A percentile compares a stretch with the other conserved stretches of the same genome.
Evolutionary conservation across 30 jellyfish, hydroid and myxozoan species (phyloP).

Genomic region (Hydra vulgaris): DNA sequence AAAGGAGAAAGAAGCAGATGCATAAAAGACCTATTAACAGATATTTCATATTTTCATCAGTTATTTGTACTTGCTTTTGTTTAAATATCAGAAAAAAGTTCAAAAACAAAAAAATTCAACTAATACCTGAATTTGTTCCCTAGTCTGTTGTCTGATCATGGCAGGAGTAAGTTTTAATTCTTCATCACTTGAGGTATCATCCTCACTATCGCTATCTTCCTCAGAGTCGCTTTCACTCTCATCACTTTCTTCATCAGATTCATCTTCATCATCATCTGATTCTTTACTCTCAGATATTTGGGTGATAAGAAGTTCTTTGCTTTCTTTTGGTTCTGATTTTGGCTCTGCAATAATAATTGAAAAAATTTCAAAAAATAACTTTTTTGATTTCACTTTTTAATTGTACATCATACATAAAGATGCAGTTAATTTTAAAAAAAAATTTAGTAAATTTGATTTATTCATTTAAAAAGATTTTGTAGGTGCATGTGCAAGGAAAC

Average conservation of each 20-base stretch:
- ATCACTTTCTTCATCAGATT: constrained; percentile 19
- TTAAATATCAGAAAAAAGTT: no score
- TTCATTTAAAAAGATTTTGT: no score
- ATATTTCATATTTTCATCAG: no score
- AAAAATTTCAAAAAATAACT: no score
- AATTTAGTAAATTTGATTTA: no score
- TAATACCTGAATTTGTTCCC: constrained; percentile 58
- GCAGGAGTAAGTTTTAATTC: constrained; percentile 64
- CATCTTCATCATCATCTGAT: constrained; percentile 22
- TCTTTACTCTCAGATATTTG: constrained; percentile 3
- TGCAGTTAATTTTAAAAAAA: no score
- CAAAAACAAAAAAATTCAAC: no score
- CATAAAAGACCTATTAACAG: no score
- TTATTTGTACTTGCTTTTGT: no score
- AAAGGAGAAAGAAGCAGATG: no score
- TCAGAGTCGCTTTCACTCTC: constrained; percentile 34
- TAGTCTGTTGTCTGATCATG: constrained; percentile 53
- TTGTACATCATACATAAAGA: not conserved
- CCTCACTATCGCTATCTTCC: constrained; percentile 39
- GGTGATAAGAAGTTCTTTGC: not conserved
- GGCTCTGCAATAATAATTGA: constrained; percentile 2
- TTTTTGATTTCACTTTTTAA: not conserved
- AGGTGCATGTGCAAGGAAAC: no score
- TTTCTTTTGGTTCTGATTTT: constrained; percentile 9
- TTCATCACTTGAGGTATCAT: constrained; percentile 49